These are phyloP conservation scores for Caenorhabditis auriculariae DNA, from an alignment of 2,888 invertebrate genomes.

Conservation along the genomic window DNA sequence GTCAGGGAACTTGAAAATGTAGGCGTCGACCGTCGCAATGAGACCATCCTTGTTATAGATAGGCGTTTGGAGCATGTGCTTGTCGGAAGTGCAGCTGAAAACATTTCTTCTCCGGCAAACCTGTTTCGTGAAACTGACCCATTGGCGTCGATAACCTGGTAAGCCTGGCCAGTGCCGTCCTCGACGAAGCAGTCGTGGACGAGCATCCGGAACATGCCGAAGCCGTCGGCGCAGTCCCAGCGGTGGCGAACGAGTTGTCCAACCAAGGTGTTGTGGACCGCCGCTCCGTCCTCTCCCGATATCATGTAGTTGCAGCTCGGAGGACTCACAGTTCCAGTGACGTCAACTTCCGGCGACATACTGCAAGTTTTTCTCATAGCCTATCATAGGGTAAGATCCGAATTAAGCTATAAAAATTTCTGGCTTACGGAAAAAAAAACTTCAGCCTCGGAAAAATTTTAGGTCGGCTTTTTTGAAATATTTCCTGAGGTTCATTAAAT, in stretches of 20 bases:
- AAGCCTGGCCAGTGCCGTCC: slow-evolving; percentile 53
- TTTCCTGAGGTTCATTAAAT: neutral
- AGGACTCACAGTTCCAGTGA: slow-evolving; percentile 28
- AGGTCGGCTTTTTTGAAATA: neutral
- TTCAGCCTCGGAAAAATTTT: too few species aligned
- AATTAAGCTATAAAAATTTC: neutral
- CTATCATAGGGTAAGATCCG: neutral
- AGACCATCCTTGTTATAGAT: slow-evolving; percentile 38
- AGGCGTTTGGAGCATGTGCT: slow-evolving; percentile 52
- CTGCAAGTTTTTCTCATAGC: too few species aligned
- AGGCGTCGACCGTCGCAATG: slow-evolving; percentile 47
- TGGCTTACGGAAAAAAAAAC: too few species aligned
- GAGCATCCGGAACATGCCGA: slow-evolving; percentile 19
- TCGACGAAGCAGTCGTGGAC: slow-evolving; percentile 60
- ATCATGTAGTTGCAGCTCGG: slow-evolving; percentile 45
- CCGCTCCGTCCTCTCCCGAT: slow-evolving; percentile 13
- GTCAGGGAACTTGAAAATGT: slow-evolving; percentile 60
- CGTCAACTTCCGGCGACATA: slow-evolving; percentile 19
- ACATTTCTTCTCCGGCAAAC: neutral
- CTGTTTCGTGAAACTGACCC: slow-evolving; percentile 29
- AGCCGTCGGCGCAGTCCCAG: slow-evolving; percentile 44
- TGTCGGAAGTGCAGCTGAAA: slow-evolving; percentile 51
- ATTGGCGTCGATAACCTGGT: slow-evolving; percentile 49
- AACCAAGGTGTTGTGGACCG: slow-evolving; percentile 33
- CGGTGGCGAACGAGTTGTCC: slow-evolving; percentile 49